Percentiles rank a stretch among this genome's conserved stretches.
Conservation (phyloP, 2,797 vertebrate genomes). For the Emydoidea blandingii region DNA sequence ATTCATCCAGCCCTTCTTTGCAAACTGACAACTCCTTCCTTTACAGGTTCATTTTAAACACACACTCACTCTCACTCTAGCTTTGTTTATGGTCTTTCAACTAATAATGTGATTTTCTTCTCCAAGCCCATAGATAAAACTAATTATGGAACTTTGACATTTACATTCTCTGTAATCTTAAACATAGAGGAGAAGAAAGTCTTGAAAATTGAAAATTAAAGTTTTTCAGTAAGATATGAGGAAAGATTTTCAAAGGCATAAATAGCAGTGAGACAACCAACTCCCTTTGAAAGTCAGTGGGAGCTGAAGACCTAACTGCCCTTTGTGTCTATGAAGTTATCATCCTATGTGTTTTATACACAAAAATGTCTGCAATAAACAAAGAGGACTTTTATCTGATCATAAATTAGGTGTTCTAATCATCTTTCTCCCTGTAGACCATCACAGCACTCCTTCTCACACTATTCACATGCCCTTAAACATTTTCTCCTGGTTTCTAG, state of each 20-base stretch:
- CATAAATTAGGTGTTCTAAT: not conserved
- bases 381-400: not conserved
- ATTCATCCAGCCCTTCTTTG: not conserved
- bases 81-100: constrained; percentile 47
- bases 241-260: constrained; percentile 16
- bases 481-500: no score
- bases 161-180: constrained; percentile 42
- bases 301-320: not conserved
- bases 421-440: not conserved
- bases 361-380: not conserved
- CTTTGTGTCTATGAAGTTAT: not conserved
- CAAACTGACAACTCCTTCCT: not conserved
- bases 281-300: not conserved
- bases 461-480: not conserved
- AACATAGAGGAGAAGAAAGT: no score
- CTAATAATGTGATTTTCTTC: constrained; percentile 36
- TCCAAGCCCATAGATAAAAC: constrained; percentile 36
- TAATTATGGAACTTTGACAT: constrained; percentile 38
- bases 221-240: no score
- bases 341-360: not conserved
- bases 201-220: no score
- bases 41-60: constrained; percentile 25
- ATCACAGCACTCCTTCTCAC: not conserved
- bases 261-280: not conserved
- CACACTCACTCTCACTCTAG: not conserved